phyloP scores from a whole-genome alignment of 1,140 invertebrate genomes.

The Meloidogyne hapla region DNA sequence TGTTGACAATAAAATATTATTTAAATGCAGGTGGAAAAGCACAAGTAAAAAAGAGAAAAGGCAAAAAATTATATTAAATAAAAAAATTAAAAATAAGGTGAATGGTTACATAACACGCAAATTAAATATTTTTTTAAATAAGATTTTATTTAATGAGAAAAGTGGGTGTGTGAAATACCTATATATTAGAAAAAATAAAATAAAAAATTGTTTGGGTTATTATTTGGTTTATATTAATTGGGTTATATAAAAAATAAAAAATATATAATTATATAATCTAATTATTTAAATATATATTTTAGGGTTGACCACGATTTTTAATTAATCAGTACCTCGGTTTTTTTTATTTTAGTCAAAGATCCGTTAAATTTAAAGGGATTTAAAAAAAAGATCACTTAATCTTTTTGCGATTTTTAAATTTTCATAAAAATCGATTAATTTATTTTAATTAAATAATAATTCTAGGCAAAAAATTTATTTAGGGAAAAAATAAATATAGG shows the following conservation, averaged over 20 bases:
- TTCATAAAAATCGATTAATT: too few species aligned
- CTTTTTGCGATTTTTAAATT: too few species aligned
- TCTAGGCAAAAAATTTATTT: too few species aligned
- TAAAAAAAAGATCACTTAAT: too few species aligned
- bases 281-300: conserved; percentile 8
- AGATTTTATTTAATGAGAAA: too few species aligned
- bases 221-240: background rate
- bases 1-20: conserved; percentile 6
- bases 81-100: background rate
- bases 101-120: background rate
- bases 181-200: too few species aligned
- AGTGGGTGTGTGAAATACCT: background rate
- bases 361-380: too few species aligned
- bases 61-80: background rate
- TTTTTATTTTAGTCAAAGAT: too few species aligned
- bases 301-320: too few species aligned
- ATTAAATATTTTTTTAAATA: background rate
- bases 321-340: too few species aligned
- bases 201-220: background rate
- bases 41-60: background rate
- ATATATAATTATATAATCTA: background rate
- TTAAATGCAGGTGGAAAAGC: conserved; percentile 3
- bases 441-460: too few species aligned
- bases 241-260: background rate
- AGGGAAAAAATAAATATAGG: too few species aligned